Base-by-base conservation (phyloP, 2,113 vertebrate species). In the Tapirus terrestris region DNA sequence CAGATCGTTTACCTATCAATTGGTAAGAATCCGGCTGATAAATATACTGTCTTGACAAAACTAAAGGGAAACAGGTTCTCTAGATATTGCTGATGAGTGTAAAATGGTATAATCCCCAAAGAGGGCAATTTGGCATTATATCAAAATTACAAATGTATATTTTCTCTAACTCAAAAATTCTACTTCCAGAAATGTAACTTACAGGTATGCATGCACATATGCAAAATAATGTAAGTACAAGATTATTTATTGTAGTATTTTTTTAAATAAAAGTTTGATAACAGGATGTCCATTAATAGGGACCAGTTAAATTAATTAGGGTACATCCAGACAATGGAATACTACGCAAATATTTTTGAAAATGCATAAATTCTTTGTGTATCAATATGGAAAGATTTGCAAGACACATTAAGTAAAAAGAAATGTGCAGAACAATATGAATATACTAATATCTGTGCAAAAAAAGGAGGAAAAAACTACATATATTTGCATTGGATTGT, bases 1-100 rank as follows among this genome's bases (percentile, higher is more conserved):
- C 60, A 84, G 43, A 48, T 31, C 20, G 27, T 63, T 82, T 31
- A 81, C 23, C 53, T 85, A 67, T 73, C n/a, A 84, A 83, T 8
- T 65, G 3, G 23, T 18, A 83, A 77, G 81, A 70, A 77, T 45
- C 9, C 5, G 51, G 63, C 14, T 80, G 63, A 95, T 72, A 79
- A 83, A 51, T 20, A 84, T 29, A 27, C 4, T 65, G 33, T 25
- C 43, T n/a, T 60, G 84, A 67, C 58, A 89, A 83, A 75, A 36
- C 48, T 87, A 87, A 96, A 16, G 16, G 84, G 20, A 93, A 89
- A 89, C 5, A 83, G 76, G 36, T 76, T 96, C 68, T 70, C 43
- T 53, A 89, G 20, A 94, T 21, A 82, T 1, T 81, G 60, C 36
- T 25, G 25, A 70, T 48, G 16, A 45, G 53, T n/a, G 0, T 43